Base-by-base conservation (phyloP, 1,140 invertebrate species). In the Periplaneta americana region DNA sequence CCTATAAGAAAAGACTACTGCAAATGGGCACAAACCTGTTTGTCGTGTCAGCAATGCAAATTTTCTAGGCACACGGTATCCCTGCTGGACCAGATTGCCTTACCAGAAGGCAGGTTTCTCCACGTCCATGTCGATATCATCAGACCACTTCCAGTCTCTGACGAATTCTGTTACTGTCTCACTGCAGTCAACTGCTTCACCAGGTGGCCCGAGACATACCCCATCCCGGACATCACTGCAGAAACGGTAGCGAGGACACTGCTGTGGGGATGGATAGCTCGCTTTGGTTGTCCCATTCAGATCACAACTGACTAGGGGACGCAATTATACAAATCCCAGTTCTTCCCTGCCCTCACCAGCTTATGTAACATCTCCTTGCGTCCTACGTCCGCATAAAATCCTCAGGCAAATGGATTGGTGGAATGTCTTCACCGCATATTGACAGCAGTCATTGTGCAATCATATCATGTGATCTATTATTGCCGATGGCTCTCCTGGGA, bases 101-200 rank as follows among this genome's bases (percentile, higher is more conserved):
- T 32, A 18, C 75, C 75, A 76, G 28, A 9, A 74, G 36, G 36
- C 37, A 5, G 81, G 22, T 86, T 88, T 83, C n/a, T 28, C 15
- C 84, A 86, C 80, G 81, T 88, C 5, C 86, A 88, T 79, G 48
- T 88, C 4, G 86, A 88, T 82, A 37, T 88, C 2, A 85, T 91
- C 13, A 87, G 89, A 0, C 89, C 87, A 0, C 77, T 91, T 4
- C 88, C 88, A 33, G 78, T 80, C 6, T 84, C 84, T 0, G 34
- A 86, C 13, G 87, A 85, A 18, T 86, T 81, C 66, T 48, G 34
- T 17, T 90, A 90, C 80, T 83, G 84, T 15, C 83, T 91, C 1
- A 91, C 89, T 0, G 85, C 86, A 11, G 87, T 90, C 5, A 88
- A 90, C 80, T 79, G 88, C 10, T 90, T 86, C 82, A 88, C 88